Base-by-base conservation (phyloP, 2,113 vertebrate species). In the Nothoprocta perdicaria region DNA sequence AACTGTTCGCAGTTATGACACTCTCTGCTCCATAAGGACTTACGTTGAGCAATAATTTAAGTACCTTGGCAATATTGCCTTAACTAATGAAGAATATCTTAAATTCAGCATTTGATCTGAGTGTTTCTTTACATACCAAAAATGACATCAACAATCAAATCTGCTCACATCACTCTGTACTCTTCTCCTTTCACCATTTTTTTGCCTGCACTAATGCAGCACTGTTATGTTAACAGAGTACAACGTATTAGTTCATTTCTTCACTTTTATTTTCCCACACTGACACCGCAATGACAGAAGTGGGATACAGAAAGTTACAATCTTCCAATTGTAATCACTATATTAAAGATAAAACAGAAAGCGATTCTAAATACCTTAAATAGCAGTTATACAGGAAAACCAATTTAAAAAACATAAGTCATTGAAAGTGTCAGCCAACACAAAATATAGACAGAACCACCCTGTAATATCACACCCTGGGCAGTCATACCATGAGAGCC, bases 271-370 rank as follows among this genome's bases (percentile, higher is more conserved):
- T 61, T 87, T 84, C 66, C 24, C 80, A 41, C 31, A 40, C 31
- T 35, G 41, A 83, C 41, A 71, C 11, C 21, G 14, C 21, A 21
- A 4, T 27, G 45, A 72, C 17, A 52, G 26, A 48, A 72, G 31
- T 22, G 22, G 72, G 48, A 53, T 57, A 18, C 3, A 0, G 0
- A 27, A 92, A 60, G 52, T 81, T 10, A 62, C 8, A 52, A 11
- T 61, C 86, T 86, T 24, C 67, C 52, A 72, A 5, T 4, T 75
- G 27, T 13, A 84, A 60, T 27, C 33, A 69, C 26, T 8, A 40
- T 11, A 50, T 66, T 58, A 71, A 74, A 95, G 29, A 80, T 41
- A 63, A 77, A 91, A 41, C 1, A 8, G 12, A 14, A 61, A 14
- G 3, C 58, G 15, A 14, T 66, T 85, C 55, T 50, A 66, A 9